Evolutionary conservation across 1,140 invertebrate genomes (phyloP).

Genomic region (Drosophila parvula): DNA sequence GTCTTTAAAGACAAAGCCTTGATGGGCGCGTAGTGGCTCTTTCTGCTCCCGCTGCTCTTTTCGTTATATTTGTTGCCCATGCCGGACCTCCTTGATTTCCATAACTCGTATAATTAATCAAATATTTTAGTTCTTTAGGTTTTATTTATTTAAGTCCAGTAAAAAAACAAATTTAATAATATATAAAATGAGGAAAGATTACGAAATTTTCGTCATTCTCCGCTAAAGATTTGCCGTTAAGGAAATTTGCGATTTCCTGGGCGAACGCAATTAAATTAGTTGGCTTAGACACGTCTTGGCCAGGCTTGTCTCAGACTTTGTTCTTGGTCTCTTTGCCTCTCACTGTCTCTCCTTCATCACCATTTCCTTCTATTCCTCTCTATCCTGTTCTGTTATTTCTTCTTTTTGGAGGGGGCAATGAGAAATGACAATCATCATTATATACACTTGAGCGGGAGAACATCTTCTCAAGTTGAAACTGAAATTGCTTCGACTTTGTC

Average conservation of each 20-base stretch:
- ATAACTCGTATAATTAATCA: no score
- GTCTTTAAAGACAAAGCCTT: background rate
- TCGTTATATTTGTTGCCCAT: no score
- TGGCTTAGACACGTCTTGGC: slow-evolving; percentile 39
- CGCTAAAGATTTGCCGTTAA: background rate
- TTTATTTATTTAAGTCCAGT: background rate
- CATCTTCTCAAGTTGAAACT: slow-evolving; percentile 51
- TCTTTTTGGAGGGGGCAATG: slow-evolving; percentile 47
- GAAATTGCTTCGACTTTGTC: slow-evolving; percentile 52
- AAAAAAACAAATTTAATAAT: background rate
- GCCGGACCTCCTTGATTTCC: no score
- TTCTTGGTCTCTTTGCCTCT: background rate
- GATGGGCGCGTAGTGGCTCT: no score
- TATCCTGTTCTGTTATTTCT: background rate
- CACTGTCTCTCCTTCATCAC: slow-evolving; percentile 3
- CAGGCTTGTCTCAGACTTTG: slow-evolving; percentile 5
- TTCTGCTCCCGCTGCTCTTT: no score
- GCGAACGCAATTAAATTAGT: slow-evolving; percentile 25
- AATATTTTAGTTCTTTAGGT: no score
- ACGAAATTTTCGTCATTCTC: background rate
- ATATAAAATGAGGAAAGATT: background rate
- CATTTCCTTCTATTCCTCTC: slow-evolving; percentile 5
- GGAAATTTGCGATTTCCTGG: slow-evolving; percentile 38
- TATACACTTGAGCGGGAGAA: slow-evolving; percentile 59
- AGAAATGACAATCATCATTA: slow-evolving; percentile 81